Evolutionary conservation across 1,140 invertebrate species (phyloP), one percentile per base, ranked within the genome.

Genomic region (Batillaria attramentaria): DNA sequence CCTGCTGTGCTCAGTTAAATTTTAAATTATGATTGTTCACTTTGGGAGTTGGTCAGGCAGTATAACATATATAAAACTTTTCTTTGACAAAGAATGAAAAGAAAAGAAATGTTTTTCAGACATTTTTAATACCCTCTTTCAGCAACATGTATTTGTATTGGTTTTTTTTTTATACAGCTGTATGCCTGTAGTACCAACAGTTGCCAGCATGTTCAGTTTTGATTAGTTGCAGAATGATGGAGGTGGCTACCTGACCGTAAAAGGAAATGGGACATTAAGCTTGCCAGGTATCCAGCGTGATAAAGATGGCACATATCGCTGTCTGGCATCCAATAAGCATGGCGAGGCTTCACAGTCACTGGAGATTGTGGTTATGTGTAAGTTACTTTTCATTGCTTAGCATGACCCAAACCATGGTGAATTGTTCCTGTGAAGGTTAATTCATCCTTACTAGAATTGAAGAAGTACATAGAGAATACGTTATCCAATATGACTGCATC

Each of bases 261-360:
- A 24, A 62, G 33, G 33, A 8, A 31, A 62, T 3, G 57, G 8
- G 8, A 62, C 24, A 0, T 31, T 62, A 62, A 62, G 8, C 10
- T 62, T 62, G 57, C 57, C 57, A 62, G 57, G 57, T 3, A 62
- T 62, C 57, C 57, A 62, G 6, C 57, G 57, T 62, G 57, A 62
- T n/a, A 62, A 62, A 62, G n/a, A 62, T 4, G 57, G 57, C 1
- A 8, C 33, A 24, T n/a, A 62, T 62, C 57, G 57, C 10, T 62
- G 57, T 62, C 57, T 62, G 10, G 57, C 57, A 62, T 2, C 57
- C 10, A 62, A 62, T 62, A n/a, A 1, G 33, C 57, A 62, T 62
- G 57, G 57, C 24, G 33, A 31, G n/a, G 57, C 57, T 8, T 62
- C 24, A 10, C 2, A 5, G 24, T 3, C 10, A 6, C 24, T 62